Evolutionary conservation across 2,888 invertebrate species (phyloP), one percentile per base, ranked within the genome.

Genomic region (Nymphalis urticae): DNA sequence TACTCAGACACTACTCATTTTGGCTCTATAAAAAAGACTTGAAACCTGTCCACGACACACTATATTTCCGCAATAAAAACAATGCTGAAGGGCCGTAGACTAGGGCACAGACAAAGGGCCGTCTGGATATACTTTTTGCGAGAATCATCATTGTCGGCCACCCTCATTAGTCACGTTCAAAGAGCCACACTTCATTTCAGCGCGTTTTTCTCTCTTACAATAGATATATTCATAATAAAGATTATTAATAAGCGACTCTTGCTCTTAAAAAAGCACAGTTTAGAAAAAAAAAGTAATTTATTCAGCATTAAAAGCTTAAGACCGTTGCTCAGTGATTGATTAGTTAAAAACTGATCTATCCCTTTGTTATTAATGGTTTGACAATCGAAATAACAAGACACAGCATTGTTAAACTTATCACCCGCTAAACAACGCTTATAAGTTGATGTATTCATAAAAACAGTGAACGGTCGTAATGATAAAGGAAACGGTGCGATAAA

Each of bases 91-190:
- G 69, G 66, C 68, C 64, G 50, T 66, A 70, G 54, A 68, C 70
- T 68, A 51, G 64, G 58, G 62, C 50, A 53, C 62, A 66, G 64
- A 71, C 69, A 67, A 67, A 70, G 72, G 67, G 67, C 51, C 54
- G 70, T 62, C 72, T 72, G 72, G 66, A 56, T 61, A 56, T 66
- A 70, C 72, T 58, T 62, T 63, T 70, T 72, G 64, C 59, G 63
- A 70, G 62, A 68, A 72, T 72, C 70, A 72, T 72, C 64, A 62
- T 69, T 62, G 68, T 71, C 70, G 60, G 63, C 72, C 67, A 64
- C 64, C 70, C 67, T 72, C 72, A 60, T 72, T 68, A 70, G 70
- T 70, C 72, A 72, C 72, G 72, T 70, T 60, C 70, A 65, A 72
- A 70, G 65, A 53, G 59, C 66, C 51, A 67, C 66, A 64, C 70